Evolutionary conservation across 2,888 invertebrate species (phyloP), one percentile per base, ranked within the genome.

Genomic region (Myopa tessellatipennis): DNA sequence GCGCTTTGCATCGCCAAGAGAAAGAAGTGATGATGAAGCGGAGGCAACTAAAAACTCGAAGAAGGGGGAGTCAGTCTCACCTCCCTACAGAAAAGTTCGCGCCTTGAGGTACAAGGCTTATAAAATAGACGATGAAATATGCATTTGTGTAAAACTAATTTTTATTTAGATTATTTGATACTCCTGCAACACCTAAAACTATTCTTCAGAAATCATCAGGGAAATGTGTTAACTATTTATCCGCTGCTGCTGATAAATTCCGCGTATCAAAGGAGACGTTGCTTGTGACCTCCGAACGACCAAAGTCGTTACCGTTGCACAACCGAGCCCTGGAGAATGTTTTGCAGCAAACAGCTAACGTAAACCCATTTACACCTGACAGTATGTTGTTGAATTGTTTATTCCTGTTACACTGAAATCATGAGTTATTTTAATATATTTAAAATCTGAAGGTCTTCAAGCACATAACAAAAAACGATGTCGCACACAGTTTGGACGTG

Each of bases 361-460:
- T 96, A 67, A 96, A 96, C 90, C 96, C 96, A 0, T 96, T 96
- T 84, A 95, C 95, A 5, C 95, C 95, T 5, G 93, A 93, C 84
- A 94, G 93, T 93, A 87, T 87, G 88, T 85, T 63, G 26, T 52
- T 45, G 18, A 26, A 26, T 26, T 26, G 26, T 26, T 26, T 26
- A 26, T 26, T 65, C 3, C 38, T 65, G 18, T 65, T 63, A 34
- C 10, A 18, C 12, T 63, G 8, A n/a, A 63, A 4, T 26, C 18
- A 18, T 2, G 16, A 2, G n/a, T 63, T 63, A 65, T 65, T 55
- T 26, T 16, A 8, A 45, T 10, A 45, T 45, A 45, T 45, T 8
- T 45, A 45, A 45, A 45, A 45, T 45, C 10, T 36, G 18, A n/a
- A 89, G 89, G 88, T 83, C 83, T 89, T 5, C 75, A 88, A 79